Evolutionary conservation across 1,140 invertebrate species (phyloP), one percentile per base, ranked within the genome.

Genomic region (Drosophila guanche): DNA sequence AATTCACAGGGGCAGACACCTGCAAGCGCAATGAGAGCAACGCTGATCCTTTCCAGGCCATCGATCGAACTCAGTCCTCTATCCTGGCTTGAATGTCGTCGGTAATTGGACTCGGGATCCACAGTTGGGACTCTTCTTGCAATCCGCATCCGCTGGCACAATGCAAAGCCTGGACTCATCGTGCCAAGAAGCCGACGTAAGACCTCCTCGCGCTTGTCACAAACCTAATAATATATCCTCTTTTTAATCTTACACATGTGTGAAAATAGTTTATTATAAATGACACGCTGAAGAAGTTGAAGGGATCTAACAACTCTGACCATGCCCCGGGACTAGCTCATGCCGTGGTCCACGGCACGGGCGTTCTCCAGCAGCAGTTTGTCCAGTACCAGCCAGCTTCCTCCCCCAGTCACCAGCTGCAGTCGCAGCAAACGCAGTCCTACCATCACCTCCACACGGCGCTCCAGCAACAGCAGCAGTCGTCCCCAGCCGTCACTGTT

Each of bases 121-220:
- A 50, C 51, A 62, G 41, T 73, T 51, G 62, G 62, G 86, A 76
- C 89, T 90, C 84, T 84, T 91, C 91, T 91, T 90, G 89, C 90
- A 91, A 52, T 67, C 62, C 33, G 90, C 91, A 76, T 86, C 68
- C 85, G 74, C 85, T 76, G 89, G 85, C 93, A 93, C 91, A 90
- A 94, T 94, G 93, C 93, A 93, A 93, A 93, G 93, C 90, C 92
- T 93, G 92, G 93, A 93, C 90, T 93, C 92, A 89, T 92, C 93
- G 92, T 93, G 92, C 92, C 92, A 93, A 91, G 93, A 94, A 93
- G 93, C 93, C 92, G 93, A 94, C 91, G 93, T 93, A 91, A 92
- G 93, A 27, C 6, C 10, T 23, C 1, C 14, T 29, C n/a, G 42
- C 10, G 33, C 25, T 0, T 5, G 16, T 2, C 48, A 7, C 8